phyloP scores from a whole-genome alignment of 1,140 invertebrate species.

The Drosophila watanabei region DNA sequence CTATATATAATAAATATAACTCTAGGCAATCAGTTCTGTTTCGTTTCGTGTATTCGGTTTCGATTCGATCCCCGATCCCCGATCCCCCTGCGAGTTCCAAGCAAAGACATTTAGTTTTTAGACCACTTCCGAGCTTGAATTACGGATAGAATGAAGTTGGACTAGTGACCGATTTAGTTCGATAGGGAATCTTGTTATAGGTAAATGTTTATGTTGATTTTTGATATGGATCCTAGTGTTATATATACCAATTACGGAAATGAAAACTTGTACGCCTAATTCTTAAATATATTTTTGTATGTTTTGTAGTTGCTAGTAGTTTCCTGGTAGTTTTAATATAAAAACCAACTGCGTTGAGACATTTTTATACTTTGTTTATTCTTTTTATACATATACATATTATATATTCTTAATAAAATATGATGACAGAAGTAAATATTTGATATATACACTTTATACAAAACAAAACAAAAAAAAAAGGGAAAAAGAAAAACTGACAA shows the following conservation, averaged over 20 bases:
- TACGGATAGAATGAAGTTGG: slow-evolving; percentile 20
- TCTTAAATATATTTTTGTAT: slow-evolving; percentile 79
- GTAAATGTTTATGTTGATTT: slow-evolving; percentile 53
- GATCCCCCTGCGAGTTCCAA: slow-evolving; percentile 62
- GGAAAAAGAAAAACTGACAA: background rate
- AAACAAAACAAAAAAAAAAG: slow-evolving; percentile 35
- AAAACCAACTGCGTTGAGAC: slow-evolving; percentile 68
- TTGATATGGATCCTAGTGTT: slow-evolving; percentile 52
- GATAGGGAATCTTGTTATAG: slow-evolving; percentile 64
- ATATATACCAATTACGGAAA: slow-evolving; percentile 40
- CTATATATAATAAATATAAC: slow-evolving; percentile 47
- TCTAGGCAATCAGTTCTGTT: slow-evolving; percentile 57
- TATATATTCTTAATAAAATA: slow-evolving; percentile 47
- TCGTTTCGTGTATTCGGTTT: slow-evolving; percentile 46
- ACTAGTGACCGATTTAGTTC: slow-evolving; percentile 45
- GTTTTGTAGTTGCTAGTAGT: slow-evolving; percentile 79
- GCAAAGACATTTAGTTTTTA: slow-evolving; percentile 77
- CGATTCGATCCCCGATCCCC: slow-evolving; percentile 21
- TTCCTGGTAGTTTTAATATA: slow-evolving; percentile 68
- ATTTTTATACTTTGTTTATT: slow-evolving; percentile 80
- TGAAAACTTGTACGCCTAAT: slow-evolving; percentile 66
- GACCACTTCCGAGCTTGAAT: slow-evolving; percentile 35
- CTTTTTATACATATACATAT: slow-evolving; percentile 64
- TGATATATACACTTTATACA: slow-evolving; percentile 82
- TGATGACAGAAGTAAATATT: slow-evolving; percentile 60